Base-by-base conservation (phyloP, 1,140 invertebrate species). In the Araneus ventricosus region DNA sequence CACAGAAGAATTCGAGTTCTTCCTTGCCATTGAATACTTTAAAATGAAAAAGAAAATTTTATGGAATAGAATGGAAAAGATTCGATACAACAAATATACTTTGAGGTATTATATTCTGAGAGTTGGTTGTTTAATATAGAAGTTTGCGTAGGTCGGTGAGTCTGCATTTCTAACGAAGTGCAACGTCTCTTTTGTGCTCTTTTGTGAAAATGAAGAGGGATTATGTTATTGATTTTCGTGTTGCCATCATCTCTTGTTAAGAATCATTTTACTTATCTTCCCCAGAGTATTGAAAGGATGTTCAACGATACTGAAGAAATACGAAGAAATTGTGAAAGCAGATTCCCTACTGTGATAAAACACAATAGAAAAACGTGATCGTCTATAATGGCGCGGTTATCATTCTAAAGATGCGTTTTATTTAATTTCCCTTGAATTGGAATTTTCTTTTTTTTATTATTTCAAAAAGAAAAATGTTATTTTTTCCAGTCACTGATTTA, bases 261-360 rank as follows among this genome's bases (percentile, higher is more conserved):
- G 39, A 80, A n/a, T 22, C 79, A 22, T 80, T 80, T 80, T 8
- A 80, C 79, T 80, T 80, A 39, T 41, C 79, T 24, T 80, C 79
- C 79, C 24, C 7, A 34, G 79, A 39, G 39, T 20, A 24, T 22
- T 27, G n/a, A 67, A 30, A 67, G 63, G 24, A 59, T 10, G 63
- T 30, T 67, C n/a, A 67, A 10, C 27, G 63, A 67, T 67, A 67
- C n/a, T 67, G n/a, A n/a, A n/a, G n/a, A n/a, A n/a, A n/a, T n/a
- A n/a, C n/a, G n/a, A 30, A 67, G 63, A 24, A 27, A n/a, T 67
- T n/a, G 14, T 27, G 63, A 63, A 27, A 63, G 61, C 61, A 63
- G 61, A 63, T 63, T 63, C n/a, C 10, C 27, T 7, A 63, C 61
- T 63, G 22, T 24, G 61, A 67, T 67, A 8, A 5, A 10, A 14